These are phyloP conservation scores for Poeciliopsis paucimaculata DNA, from an alignment of 2,797 vertebrate species.

Conservation along the genomic window DNA sequence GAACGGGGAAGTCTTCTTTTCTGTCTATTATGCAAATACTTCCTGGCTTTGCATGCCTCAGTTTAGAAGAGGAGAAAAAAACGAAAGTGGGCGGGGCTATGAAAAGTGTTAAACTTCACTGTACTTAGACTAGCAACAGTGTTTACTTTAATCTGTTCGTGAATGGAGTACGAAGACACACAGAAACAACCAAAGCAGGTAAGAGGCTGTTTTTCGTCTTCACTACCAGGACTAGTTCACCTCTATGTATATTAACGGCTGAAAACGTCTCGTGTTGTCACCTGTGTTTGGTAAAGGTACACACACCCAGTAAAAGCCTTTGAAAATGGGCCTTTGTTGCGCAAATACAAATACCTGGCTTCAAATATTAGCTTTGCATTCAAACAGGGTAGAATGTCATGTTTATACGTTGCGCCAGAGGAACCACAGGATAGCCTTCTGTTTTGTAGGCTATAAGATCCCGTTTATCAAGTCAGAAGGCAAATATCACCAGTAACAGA, in stretches of 20 bases:
- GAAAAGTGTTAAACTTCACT: slow-evolving; percentile 37
- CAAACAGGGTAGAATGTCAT: neutral
- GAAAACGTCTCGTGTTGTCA: slow-evolving; percentile 6
- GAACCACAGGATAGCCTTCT: neutral
- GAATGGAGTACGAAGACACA: slow-evolving; percentile 8
- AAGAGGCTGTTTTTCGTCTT: neutral
- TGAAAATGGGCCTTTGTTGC: neutral
- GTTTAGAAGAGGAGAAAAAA: slow-evolving; percentile 17
- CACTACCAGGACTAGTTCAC: neutral
- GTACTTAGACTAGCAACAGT: slow-evolving; percentile 8
- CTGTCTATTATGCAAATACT: slow-evolving; percentile 55
- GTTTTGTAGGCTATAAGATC: neutral
- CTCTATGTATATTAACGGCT: neutral
- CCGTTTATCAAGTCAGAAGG: neutral
- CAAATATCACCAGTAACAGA: neutral
- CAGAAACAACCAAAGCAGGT: slow-evolving; percentile 26
- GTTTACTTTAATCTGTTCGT: slow-evolving; percentile 1
- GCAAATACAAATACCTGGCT: neutral
- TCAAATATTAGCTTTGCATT: neutral
- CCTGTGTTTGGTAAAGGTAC: slow-evolving; percentile 39
- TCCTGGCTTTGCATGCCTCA: slow-evolving; percentile 21
- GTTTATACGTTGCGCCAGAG: neutral
- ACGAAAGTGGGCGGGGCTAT: slow-evolving; percentile 53
- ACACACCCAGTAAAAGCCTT: neutral
- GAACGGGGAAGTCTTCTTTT: slow-evolving; percentile 28